Evolutionary conservation across 2,888 invertebrate genomes (phyloP), one percentile per base, ranked within the genome.

Genomic region (Furcula furcula): DNA sequence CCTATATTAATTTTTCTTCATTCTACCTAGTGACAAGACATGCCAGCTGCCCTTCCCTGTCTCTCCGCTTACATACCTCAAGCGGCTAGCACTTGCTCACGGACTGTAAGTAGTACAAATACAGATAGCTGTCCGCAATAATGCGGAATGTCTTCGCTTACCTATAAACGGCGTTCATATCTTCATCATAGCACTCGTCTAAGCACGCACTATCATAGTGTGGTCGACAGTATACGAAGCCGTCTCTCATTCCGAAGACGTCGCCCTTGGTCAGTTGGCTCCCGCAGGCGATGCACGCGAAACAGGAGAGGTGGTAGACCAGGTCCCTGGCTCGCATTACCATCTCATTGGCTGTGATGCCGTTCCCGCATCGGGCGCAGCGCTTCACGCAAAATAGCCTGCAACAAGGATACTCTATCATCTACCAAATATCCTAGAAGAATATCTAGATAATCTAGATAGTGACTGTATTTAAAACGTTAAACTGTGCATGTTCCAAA

Each of bases 291-390:
- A 93, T 92, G 76, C 97, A 97, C 19, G 95, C 94, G 90, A 98
- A 98, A 83, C 97, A 98, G 52, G 94, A 92, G 36, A 97, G 91
- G 76, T 98, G 97, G 83, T 95, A 98, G 40, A 97, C 95, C 64
- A 94, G 90, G 55, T 97, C 96, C 25, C 94, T 87, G 0, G 97
- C 97, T 41, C 96, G 86, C 97, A 97, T 97, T 65, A 97, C 97
- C 70, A 97, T 89, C 85, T 97, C 97, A 62, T 94, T 94, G 22
- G 96, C 93, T 5, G 94, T 93, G 66, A 98, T 96, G 4, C 95
- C 95, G 31, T 93, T 92, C 14, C 94, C 94, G 68, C 97, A 98
- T 28, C 97, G 92, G 5, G 94, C 94, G 78, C 97, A 97, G 40
- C 96, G 91, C 61, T 95, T 93, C 48, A 95, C 94, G 52, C 95